Evolutionary conservation across 2,888 invertebrate genomes (phyloP).

Genomic region (Pterostichus madidus): DNA sequence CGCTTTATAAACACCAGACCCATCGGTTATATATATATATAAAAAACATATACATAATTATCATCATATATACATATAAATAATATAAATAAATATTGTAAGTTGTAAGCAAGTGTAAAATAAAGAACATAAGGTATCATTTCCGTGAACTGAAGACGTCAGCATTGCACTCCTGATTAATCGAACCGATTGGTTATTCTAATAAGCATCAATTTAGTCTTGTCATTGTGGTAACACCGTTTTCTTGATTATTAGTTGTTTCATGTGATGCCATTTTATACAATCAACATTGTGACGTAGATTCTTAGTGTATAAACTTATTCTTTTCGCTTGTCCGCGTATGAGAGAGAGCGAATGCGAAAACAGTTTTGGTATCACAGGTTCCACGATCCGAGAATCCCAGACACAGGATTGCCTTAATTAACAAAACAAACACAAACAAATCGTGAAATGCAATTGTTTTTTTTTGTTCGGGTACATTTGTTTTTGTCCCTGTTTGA

Average conservation of each 20-base stretch:
- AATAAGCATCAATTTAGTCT: conserved; percentile 18
- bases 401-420: conserved; percentile 43
- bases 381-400: conserved; percentile 24
- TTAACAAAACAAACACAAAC: conserved; percentile 28
- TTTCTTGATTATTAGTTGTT: conserved; percentile 54
- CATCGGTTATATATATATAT: conserved; percentile 54
- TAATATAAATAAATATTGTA: conserved; percentile 59
- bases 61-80: conserved; percentile 59
- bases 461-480: conserved; percentile 41
- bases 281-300: conserved; percentile 56
- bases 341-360: conserved; percentile 5
- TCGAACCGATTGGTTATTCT: conserved; percentile 22
- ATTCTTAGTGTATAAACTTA: conserved; percentile 36
- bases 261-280: conserved; percentile 63
- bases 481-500: conserved; percentile 12
- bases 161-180: conserved; percentile 26
- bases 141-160: neutral
- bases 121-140: conserved; percentile 40
- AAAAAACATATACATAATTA: conserved; percentile 57
- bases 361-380: conserved; percentile 40
- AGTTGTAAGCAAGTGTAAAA: conserved; percentile 56
- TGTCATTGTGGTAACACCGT: conserved; percentile 39
- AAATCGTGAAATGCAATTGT: conserved; percentile 15
- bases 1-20: conserved; percentile 57
- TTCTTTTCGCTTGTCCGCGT: conserved; percentile 41